Base-by-base conservation (phyloP, 2,113 vertebrate genomes). In the Equus przewalskii region DNA sequence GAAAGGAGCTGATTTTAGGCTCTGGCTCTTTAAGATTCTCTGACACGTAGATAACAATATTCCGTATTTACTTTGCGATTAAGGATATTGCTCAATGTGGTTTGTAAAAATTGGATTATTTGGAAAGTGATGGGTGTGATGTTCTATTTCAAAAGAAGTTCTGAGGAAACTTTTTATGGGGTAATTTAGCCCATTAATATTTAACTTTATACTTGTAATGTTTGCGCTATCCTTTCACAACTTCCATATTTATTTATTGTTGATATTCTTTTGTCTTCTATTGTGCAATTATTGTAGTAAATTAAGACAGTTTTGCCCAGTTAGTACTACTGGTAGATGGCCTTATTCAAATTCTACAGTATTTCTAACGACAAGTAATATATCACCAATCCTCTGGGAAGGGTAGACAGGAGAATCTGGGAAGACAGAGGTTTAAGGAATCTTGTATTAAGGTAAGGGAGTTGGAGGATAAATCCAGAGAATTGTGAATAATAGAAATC, bases 131-230 rank as follows among this genome's bases (percentile, higher is more conserved):
- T 94, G 64, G 13, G 6, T 58, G 12, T 62, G 19, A 69, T 89
- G 44, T 62, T 93, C 69, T 94, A 28, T 90, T 92, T 81, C 36
- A 78, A 86, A 83, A 90, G 60, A 86, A 87, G 79, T 86, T 70
- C 56, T 92, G n/a, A 82, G 46, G 44, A 87, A 87, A 54, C 7
- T 54, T 83, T 78, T 44, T 67, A 60, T 75, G 46, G 41, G 3
- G 33, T 56, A 56, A 64, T 44, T 91, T 72, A 69, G 14, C 33
- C n/a, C 15, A 24, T 82, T 86, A 60, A 54, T 51, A 92, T 76
- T 94, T 69, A 28, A 24, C 81, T 89, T 91, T 89, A 56, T 82
- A 81, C 26, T 96, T 84, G 26, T 5, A 58, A 82, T 84, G 22
- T 91, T 58, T 78, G 30, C 44, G 8, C 11, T 33, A 86, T 85